Evolutionary conservation across 2,113 vertebrate species (phyloP).

Genomic region (Polyodon spathula): DNA sequence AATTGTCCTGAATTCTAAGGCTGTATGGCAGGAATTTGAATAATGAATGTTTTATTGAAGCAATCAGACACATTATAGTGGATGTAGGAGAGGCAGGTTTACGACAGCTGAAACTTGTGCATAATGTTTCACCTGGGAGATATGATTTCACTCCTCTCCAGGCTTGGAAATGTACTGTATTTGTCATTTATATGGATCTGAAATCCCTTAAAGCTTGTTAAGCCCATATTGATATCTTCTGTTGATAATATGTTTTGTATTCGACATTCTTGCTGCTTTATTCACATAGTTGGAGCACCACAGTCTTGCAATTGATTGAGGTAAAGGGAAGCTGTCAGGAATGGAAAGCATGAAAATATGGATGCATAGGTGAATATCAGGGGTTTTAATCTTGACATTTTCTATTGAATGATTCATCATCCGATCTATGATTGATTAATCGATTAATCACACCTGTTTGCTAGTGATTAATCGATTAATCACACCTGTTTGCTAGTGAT

Average conservation of each 20-base stretch:
- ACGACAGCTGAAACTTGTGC: slow-evolving; percentile 21
- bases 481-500: too few relatives aligned
- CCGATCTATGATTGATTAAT: too few relatives aligned
- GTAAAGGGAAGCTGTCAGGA: neutral
- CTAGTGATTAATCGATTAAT: too few relatives aligned
- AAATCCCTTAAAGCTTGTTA: slow-evolving; percentile 17
- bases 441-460: too few relatives aligned
- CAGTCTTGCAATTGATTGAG: neutral
- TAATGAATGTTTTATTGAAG: slow-evolving; percentile 16
- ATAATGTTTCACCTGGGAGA: slow-evolving; percentile 10
- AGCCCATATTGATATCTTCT: slow-evolving; percentile 21
- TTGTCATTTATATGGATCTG: slow-evolving; percentile 36
- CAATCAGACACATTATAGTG: slow-evolving; percentile 26
- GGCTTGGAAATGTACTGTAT: slow-evolving; percentile 16
- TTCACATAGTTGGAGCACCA: neutral
- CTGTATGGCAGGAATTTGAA: neutral
- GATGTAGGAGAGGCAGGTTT: slow-evolving; percentile 7
- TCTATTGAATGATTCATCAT: too few relatives aligned
- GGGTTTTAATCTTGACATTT: too few relatives aligned
- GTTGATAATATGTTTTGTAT: neutral
- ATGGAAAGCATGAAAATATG: neutral
- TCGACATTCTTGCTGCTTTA: neutral
- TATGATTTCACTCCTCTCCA: slow-evolving; percentile 16
- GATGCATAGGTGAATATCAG: neutral
- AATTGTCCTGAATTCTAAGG: neutral